phyloP scores from a whole-genome alignment of 2,888 invertebrate species.

The Chaetogeoica ovagalla region DNA sequence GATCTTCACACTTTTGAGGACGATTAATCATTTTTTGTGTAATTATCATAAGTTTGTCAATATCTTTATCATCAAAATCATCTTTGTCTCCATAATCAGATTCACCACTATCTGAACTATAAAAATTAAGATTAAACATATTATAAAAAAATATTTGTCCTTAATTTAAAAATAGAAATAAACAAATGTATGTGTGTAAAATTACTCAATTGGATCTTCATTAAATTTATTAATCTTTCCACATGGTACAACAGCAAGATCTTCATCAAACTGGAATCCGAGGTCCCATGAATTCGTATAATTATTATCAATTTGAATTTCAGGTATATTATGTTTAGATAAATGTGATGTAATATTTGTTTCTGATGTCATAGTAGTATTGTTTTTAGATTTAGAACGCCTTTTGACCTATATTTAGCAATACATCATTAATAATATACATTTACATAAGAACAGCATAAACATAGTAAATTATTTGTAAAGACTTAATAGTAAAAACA shows the following conservation, averaged over 20 bases:
- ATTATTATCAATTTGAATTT: constrained; percentile 14
- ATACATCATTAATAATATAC: not conserved
- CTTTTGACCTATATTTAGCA: constrained; percentile 51
- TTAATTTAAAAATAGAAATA: constrained; percentile 13
- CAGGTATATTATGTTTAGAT: constrained; percentile 25
- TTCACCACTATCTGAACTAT: constrained; percentile 71
- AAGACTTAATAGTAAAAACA: not conserved
- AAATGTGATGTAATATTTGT: not conserved
- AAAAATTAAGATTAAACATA: not conserved
- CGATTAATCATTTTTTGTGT: constrained; percentile 70
- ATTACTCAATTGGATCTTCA: constrained; percentile 59
- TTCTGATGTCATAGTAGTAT: constrained; percentile 6
- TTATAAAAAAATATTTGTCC: not conserved
- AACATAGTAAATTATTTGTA: not conserved
- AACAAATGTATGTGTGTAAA: not conserved
- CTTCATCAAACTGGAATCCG: constrained; percentile 97
- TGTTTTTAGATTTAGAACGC: constrained; percentile 47
- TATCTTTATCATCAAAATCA: constrained; percentile 89
- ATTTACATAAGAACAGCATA: not conserved
- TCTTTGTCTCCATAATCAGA: constrained; percentile 70
- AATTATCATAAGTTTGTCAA: constrained; percentile 92
- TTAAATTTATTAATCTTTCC: constrained; percentile 82
- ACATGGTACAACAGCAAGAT: constrained; percentile 76
- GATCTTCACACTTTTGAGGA: constrained; percentile 83
- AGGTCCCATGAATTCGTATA: constrained; percentile 65